A percentile compares a stretch with the other conserved stretches of the same genome.
Conservation (phyloP, 2,888 invertebrate genomes). For the Belgica antarctica region DNA sequence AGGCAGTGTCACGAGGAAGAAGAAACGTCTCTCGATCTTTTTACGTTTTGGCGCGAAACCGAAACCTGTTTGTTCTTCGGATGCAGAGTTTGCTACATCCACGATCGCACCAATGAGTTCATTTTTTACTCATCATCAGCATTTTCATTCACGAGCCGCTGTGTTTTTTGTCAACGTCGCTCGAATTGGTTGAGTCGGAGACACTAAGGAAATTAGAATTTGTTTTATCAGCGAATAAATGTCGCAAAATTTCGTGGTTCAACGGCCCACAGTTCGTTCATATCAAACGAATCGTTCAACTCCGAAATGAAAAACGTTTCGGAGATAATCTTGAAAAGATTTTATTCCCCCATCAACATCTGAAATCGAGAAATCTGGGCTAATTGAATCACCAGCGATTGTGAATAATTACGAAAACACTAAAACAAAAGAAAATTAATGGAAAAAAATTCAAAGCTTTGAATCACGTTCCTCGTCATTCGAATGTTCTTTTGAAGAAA, state of each 20-base stretch:
- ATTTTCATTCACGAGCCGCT: background rate
- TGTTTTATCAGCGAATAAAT: slow-evolving; percentile 15
- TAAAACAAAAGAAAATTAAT: background rate
- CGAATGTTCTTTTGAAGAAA: too few species aligned
- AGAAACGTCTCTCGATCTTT: background rate
- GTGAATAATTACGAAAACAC: background rate
- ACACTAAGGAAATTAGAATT: background rate
- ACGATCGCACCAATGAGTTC: background rate
- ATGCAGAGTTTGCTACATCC: background rate
- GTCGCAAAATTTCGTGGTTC: slow-evolving; percentile 2
- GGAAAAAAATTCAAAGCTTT: background rate
- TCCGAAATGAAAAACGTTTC: background rate
- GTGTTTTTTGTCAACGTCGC: too few species aligned
- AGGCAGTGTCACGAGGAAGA: too few species aligned
- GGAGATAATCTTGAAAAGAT: background rate
- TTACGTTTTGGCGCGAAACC: slow-evolving; percentile 5
- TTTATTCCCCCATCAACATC: background rate
- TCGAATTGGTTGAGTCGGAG: too few species aligned
- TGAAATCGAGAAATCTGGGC: background rate
- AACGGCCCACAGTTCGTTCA: background rate
- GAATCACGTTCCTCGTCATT: background rate
- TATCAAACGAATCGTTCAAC: background rate
- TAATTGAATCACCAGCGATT: background rate
- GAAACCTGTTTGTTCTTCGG: background rate
- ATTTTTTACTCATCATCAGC: too few species aligned